Conservation (phyloP, 2,113 vertebrate genomes). For the Cyanistes caeruleus region DNA sequence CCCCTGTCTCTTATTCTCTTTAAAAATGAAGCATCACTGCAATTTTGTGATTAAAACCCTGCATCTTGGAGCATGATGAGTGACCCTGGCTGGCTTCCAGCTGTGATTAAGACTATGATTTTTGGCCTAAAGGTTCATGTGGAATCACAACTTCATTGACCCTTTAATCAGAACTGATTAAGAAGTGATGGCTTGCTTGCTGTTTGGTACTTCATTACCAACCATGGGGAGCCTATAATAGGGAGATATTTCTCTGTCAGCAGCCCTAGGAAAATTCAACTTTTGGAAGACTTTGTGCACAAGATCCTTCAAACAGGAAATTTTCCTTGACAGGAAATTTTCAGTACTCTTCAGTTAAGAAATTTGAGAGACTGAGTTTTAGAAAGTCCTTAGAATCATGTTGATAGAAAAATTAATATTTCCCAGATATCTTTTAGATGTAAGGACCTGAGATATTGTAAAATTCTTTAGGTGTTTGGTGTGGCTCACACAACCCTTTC, state of each 20-base stretch:
- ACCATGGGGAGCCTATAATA: not conserved
- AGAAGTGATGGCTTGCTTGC: not conserved
- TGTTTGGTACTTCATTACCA: not conserved
- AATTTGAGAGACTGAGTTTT: not conserved
- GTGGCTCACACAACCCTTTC: not conserved
- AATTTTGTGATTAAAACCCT: slow-evolving; percentile 51
- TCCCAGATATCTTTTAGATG: not conserved
- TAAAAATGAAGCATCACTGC: not conserved
- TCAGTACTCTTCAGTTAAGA: not conserved
- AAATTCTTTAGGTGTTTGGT: not conserved
- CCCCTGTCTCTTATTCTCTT: not conserved
- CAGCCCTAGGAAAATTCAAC: not conserved
- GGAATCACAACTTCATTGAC: not conserved
- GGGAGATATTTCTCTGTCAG: not conserved
- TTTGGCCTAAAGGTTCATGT: not conserved
- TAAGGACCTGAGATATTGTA: not conserved
- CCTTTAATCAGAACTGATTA: slow-evolving; percentile 43
- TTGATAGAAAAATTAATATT: not conserved
- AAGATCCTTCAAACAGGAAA: not conserved
- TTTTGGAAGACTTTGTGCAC: not conserved
- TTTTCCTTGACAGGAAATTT: not conserved
- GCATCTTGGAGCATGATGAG: not conserved
- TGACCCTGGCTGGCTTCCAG: slow-evolving; percentile 12
- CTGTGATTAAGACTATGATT: not conserved
- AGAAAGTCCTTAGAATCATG: not conserved